Evolutionary conservation across 2,797 vertebrate genomes (phyloP).

Genomic region (Cheirogaleus major): DNA sequence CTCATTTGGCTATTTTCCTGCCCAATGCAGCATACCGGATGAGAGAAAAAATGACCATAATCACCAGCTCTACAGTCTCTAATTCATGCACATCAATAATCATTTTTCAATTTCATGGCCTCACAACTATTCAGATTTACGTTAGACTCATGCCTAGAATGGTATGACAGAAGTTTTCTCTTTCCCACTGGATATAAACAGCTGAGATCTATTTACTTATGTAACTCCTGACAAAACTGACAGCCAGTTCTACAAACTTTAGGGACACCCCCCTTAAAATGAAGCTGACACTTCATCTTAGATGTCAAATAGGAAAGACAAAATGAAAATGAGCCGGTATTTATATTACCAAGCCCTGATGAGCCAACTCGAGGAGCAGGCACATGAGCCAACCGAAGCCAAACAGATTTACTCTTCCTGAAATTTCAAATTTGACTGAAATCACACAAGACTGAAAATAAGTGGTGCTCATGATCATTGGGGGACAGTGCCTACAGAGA

Average conservation of each 20-base stretch:
- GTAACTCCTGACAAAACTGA: background rate
- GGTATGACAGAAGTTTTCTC: background rate
- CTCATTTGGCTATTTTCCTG: background rate
- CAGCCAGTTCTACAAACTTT: background rate
- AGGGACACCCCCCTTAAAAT: background rate
- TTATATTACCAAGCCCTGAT: background rate
- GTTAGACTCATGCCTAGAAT: constrained; percentile 17
- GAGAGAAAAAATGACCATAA: background rate
- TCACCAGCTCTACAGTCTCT: background rate
- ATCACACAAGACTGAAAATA: background rate
- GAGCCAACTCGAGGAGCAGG: background rate
- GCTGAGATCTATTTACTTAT: background rate
- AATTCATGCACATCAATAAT: background rate
- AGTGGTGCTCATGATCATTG: background rate
- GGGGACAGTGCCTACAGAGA: background rate
- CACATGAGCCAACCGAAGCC: background rate
- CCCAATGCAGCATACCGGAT: background rate
- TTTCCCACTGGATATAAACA: background rate
- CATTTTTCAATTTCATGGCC: background rate
- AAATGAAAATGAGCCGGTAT: background rate
- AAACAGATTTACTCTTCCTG: background rate
- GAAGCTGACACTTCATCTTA: background rate
- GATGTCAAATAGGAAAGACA: constrained; percentile 4
- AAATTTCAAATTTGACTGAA: background rate
- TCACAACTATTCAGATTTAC: constrained; percentile 10